These are phyloP conservation scores for Xanthia togata DNA, from an alignment of 2,888 invertebrate species.

Conservation along the genomic window DNA sequence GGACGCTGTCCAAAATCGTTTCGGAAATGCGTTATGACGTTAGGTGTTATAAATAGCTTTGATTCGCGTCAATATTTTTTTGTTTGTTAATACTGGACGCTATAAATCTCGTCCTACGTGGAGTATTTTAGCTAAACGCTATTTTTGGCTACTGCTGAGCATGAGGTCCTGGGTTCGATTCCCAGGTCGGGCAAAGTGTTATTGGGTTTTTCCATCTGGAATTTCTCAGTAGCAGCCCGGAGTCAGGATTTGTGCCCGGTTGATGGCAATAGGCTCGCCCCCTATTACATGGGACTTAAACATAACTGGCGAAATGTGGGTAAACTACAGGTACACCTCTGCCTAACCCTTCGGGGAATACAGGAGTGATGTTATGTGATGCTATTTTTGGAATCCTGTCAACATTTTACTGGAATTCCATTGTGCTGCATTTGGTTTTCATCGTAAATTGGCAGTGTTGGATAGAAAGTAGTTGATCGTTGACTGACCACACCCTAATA, in stretches of 20 bases:
- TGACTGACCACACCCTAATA: neutral
- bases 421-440: neutral
- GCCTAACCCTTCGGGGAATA: too few species aligned
- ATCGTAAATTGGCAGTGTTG: neutral
- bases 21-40: conserved; percentile 67
- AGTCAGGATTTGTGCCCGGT: too few species aligned
- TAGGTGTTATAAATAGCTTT: conserved; percentile 61
- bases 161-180: too few species aligned
- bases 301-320: too few species aligned
- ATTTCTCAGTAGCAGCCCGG: too few species aligned
- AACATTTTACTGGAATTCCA: neutral
- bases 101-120: conserved; percentile 37
- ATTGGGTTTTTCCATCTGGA: too few species aligned
- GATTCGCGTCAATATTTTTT: conserved; percentile 62
- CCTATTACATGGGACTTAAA: too few species aligned
- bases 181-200: too few species aligned
- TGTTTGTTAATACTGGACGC: conserved; percentile 34
- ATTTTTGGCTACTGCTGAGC: too few species aligned
- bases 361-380: too few species aligned
- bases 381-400: conserved; percentile 3
- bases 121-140: conserved; percentile 5
- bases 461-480: neutral
- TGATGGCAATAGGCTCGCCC: too few species aligned
- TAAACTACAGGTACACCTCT: too few species aligned
- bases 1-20: conserved; percentile 70